A percentile compares a stretch with the other conserved stretches of the same genome.
Evolutionary conservation across 2,888 invertebrate species (phyloP).

Genomic region (Tachina grossa): DNA sequence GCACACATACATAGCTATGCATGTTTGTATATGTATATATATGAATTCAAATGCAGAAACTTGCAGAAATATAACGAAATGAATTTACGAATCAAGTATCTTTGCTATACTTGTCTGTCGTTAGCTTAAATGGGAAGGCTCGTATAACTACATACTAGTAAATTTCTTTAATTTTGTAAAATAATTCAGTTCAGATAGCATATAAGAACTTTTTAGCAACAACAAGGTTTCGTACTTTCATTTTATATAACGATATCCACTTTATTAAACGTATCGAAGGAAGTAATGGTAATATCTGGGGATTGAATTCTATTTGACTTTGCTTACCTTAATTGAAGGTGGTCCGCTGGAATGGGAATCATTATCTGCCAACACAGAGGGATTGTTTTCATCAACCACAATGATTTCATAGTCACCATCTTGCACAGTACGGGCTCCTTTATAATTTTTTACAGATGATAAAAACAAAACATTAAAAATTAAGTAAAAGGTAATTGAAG

Average conservation of each 20-base stretch:
- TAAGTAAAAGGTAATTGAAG: background rate
- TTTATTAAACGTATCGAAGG: background rate
- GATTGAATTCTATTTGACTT: background rate
- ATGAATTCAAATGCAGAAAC: no score
- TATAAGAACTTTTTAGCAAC: no score
- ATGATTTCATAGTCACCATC: conserved; percentile 95
- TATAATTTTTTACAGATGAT: conserved; percentile 16
- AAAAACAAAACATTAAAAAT: conserved; percentile 16
- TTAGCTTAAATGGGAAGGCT: no score
- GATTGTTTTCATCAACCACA: conserved; percentile 94
- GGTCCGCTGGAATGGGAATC: conserved; percentile 89
- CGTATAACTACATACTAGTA: no score
- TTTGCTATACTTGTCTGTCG: no score
- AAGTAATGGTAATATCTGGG: background rate
- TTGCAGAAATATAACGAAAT: no score
- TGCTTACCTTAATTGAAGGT: conserved; percentile 92
- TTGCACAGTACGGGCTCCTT: conserved; percentile 84
- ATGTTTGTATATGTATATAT: no score
- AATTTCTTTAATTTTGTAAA: no score
- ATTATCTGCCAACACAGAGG: conserved; percentile 90
- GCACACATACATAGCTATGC: no score
- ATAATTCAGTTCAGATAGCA: no score
- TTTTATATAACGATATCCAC: background rate
- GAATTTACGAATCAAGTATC: no score
- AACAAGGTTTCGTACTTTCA: no score